phyloP scores from a whole-genome alignment of 92 coral and sea anemone species.

The Pocillopora grandis region DNA sequence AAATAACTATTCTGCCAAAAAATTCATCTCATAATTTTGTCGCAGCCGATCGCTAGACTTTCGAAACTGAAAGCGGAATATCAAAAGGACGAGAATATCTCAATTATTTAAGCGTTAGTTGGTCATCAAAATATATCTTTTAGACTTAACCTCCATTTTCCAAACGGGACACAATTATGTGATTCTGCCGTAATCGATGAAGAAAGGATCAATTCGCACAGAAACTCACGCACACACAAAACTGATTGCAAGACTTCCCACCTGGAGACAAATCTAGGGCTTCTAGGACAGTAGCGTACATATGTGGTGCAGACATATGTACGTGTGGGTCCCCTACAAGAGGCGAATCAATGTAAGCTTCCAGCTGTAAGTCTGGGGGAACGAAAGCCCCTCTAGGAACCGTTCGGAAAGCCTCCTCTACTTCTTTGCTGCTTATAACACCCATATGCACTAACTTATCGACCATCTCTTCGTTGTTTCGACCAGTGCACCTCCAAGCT shows the following conservation, averaged over 20 bases:
- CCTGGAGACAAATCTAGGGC: conserved; percentile 95
- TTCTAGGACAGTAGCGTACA: conserved; percentile 97
- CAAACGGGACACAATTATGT: too few species aligned
- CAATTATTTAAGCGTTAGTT: neutral
- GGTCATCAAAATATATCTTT: too few species aligned
- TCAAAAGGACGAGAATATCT: neutral
- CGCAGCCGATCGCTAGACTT: neutral
- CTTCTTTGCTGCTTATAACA: conserved; percentile 76
- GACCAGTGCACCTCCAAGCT: conserved; percentile 93
- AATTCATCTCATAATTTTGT: too few species aligned
- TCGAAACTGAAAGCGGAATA: neutral
- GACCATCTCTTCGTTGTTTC: conserved; percentile 97
- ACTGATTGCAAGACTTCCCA: neutral
- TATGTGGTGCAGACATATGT: conserved; percentile 97
- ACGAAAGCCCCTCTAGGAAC: conserved; percentile 96
- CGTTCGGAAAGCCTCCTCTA: conserved; percentile 89
- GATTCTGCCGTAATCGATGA: too few species aligned
- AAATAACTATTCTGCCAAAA: too few species aligned
- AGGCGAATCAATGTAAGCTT: conserved; percentile 91
- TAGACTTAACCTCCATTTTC: too few species aligned
- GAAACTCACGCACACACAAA: neutral
- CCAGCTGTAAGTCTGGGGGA: conserved; percentile 81
- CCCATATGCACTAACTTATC: conserved; percentile 88
- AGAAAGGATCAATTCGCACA: neutral
- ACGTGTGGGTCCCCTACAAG: conserved; percentile 93